Base-by-base conservation (phyloP, 2,888 invertebrate genomes). In the Tupiocoris notatus region DNA sequence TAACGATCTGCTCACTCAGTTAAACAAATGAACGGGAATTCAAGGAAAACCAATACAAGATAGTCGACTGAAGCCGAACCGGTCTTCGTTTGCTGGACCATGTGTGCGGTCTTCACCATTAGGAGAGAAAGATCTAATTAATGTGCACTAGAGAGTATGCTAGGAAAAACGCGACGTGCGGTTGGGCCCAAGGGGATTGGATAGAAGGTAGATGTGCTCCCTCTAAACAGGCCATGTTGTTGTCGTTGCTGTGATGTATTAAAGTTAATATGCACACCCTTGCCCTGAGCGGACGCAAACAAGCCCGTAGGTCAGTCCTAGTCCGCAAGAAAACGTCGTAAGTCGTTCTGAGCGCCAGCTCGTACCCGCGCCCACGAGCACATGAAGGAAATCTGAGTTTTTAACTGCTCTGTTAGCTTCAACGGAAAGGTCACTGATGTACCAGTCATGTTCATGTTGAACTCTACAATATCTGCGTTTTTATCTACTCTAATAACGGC, bases 21-120 rank as follows among this genome's bases (percentile, higher is more conserved):
- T n/a, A 39, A 39, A 39, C 39, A 39, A 12, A 39, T 39, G 39
- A 39, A 39, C 39, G 6, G 39, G 39, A 39, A 39, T 39, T 39
- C 39, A 39, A 7, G 39, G 39, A 39, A 39, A 39, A 39, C 39
- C 39, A 39, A 39, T 39, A 39, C 39, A 39, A 39, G 6, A 12
- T 3, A 39, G 39, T 12, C 39, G 39, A n/a, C n/a, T n/a, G n/a
- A n/a, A 12, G 39, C 39, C 12, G 39, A 39, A 39, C 39, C 39
- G 39, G 39, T 39, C 39, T 3, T 12, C 39, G 39, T 39, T 39
- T 39, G 39, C 39, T 39, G 39, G 39, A 7, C 39, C 39, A 39
- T 39, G 39, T 73, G 73, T 73, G 73, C 62, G 73, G 73, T 73
- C 73, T 22, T 22, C 17, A 73, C 73, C 73, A 73, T 73, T 73